Percentiles rank a stretch among this genome's conserved stretches.
Conservation (phyloP, 1,140 invertebrate genomes). For the Wiebesia pumilae region DNA sequence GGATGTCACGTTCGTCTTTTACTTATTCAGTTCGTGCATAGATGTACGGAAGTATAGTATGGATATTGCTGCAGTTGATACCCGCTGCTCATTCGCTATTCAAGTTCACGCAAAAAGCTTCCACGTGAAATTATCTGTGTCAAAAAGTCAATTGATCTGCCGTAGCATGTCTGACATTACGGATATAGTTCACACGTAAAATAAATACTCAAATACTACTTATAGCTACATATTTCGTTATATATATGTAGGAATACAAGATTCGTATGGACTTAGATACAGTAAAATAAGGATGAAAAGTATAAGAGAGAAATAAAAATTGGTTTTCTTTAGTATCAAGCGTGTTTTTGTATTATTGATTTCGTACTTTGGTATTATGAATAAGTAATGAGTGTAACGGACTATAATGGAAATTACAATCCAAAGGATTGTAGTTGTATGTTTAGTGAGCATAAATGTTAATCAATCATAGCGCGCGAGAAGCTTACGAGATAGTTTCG, state of each 20-base stretch:
- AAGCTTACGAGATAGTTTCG: not conserved
- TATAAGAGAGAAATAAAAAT: not conserved
- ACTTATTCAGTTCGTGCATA: not conserved
- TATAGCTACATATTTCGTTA: too few species aligned
- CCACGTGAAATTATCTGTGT: slow-evolving; percentile 8
- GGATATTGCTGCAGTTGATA: not conserved
- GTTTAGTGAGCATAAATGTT: not conserved
- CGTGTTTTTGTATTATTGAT: slow-evolving; percentile 8
- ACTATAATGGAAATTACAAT: slow-evolving; percentile 28
- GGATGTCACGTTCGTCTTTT: not conserved
- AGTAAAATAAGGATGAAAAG: not conserved
- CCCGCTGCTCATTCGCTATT: not conserved
- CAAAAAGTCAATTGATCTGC: not conserved
- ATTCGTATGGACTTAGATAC: not conserved
- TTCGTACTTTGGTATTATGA: not conserved
- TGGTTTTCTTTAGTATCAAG: not conserved
- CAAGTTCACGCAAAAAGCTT: slow-evolving; percentile 5
- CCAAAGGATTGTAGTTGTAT: slow-evolving; percentile 23
- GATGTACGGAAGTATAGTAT: not conserved
- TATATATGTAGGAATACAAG: too few species aligned
- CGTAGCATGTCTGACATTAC: not conserved
- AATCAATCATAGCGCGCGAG: not conserved
- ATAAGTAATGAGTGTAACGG: slow-evolving; percentile 4
- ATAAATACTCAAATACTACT: not conserved
- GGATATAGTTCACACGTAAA: not conserved